These are phyloP conservation scores for Hydractinia echinata DNA, from an alignment of 30 jellyfish, hydroid and myxozoan genomes.

Conservation along the genomic window DNA sequence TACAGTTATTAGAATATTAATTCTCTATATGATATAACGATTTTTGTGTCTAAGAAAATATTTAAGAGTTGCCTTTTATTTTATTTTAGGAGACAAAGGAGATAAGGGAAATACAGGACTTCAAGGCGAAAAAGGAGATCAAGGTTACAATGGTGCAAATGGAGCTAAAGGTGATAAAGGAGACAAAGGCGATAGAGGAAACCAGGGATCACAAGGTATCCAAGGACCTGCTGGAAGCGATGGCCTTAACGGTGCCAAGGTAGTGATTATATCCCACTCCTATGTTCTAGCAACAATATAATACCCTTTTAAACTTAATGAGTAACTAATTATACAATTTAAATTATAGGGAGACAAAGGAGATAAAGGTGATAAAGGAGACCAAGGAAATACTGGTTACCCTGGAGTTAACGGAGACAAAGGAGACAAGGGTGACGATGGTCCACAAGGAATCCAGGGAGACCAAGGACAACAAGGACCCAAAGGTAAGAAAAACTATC, in stretches of 20 bases:
- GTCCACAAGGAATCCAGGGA: neutral
- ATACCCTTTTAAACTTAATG: no score
- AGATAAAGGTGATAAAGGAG: slow-evolving; percentile 10
- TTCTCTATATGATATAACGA: no score
- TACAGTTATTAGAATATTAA: no score
- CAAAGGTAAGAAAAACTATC: neutral
- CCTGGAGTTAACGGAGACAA: neutral
- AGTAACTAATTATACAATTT: no score
- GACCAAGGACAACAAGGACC: neutral
- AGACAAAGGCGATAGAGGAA: no score
- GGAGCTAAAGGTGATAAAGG: neutral
- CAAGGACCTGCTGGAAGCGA: slow-evolving; percentile 4
- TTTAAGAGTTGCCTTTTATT: no score
- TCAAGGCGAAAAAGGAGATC: neutral
- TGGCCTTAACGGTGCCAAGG: slow-evolving; percentile 5
- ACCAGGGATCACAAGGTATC: no score
- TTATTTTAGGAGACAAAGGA: neutral
- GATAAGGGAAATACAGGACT: neutral
- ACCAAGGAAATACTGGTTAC: neutral
- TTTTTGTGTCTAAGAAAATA: no score
- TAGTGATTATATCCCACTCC: neutral
- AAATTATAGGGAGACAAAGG: neutral
- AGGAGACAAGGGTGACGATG: neutral
- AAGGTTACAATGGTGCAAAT: neutral
- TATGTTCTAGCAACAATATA: neutral